Evolutionary conservation across 2,888 invertebrate genomes (phyloP).

Genomic region (Graphium colonna): DNA sequence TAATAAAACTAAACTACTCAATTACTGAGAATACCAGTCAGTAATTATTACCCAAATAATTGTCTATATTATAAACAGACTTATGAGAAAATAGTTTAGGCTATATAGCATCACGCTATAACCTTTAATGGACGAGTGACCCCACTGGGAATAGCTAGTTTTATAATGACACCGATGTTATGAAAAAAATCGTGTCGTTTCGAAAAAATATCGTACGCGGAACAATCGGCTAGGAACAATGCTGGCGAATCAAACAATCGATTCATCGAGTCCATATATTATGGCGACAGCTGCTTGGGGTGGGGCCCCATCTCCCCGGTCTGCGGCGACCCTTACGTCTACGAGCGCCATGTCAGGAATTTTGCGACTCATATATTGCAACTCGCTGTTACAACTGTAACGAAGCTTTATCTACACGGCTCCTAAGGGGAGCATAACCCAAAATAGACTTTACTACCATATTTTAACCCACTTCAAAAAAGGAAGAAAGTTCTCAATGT

Average conservation of each 20-base stretch:
- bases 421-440: no score
- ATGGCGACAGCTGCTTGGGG: conserved; percentile 68
- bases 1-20: no score
- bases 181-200: no score
- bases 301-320: conserved; percentile 64
- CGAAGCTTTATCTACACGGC: conserved; percentile 19
- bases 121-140: background rate
- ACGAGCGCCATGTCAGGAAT: conserved; percentile 35
- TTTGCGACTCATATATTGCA: conserved; percentile 18
- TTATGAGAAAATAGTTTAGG: background rate
- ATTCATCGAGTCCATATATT: conserved; percentile 54
- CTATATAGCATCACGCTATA: background rate
- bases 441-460: no score
- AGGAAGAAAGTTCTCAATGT: no score
- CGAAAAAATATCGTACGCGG: conserved; percentile 41
- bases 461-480: no score
- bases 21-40: no score
- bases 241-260: conserved; percentile 69
- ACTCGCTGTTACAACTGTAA: conserved; percentile 34
- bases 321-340: conserved; percentile 37
- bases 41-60: no score
- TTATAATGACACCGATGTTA: background rate
- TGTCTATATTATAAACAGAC: no score
- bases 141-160: background rate
- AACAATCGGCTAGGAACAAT: conserved; percentile 64